Conservation (phyloP, 1,140 invertebrate genomes). For the Epicauta chinensis region DNA sequence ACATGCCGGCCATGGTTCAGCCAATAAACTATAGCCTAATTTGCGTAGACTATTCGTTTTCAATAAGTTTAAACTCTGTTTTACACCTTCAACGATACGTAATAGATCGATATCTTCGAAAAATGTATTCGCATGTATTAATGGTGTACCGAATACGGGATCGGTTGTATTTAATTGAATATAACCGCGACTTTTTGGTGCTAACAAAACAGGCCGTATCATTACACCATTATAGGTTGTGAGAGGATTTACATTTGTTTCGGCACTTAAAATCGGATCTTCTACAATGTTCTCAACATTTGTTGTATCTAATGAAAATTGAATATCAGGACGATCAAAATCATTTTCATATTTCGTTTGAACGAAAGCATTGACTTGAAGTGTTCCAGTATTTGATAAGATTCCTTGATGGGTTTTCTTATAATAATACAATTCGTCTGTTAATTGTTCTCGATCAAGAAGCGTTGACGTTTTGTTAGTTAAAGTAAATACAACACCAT, state of each 20-base stretch:
- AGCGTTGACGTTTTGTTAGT: slow-evolving; percentile 48
- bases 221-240: slow-evolving; percentile 47
- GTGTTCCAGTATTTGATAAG: slow-evolving; percentile 45
- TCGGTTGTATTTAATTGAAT: slow-evolving; percentile 50
- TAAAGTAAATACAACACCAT: slow-evolving; percentile 50
- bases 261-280: slow-evolving; percentile 46
- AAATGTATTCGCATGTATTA: slow-evolving; percentile 63
- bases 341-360: slow-evolving; percentile 43
- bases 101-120: slow-evolving; percentile 50
- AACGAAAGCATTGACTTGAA: slow-evolving; percentile 49
- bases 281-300: slow-evolving; percentile 43
- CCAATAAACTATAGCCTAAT: slow-evolving; percentile 38
- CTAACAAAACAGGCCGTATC: slow-evolving; percentile 44
- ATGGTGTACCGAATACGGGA: slow-evolving; percentile 52
- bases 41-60: slow-evolving; percentile 46
- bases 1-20: slow-evolving; percentile 42
- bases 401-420: slow-evolving; percentile 43
- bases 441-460: slow-evolving; percentile 46
- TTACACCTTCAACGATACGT: slow-evolving; percentile 49
- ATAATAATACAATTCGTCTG: slow-evolving; percentile 49
- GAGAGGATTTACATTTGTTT: slow-evolving; percentile 45
- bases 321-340: slow-evolving; percentile 53
- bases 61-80: slow-evolving; percentile 44
- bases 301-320: slow-evolving; percentile 54
- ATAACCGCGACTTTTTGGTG: slow-evolving; percentile 53